Conservation (phyloP, 2,797 vertebrate genomes). For the Chiroxiphia lanceolata region DNA sequence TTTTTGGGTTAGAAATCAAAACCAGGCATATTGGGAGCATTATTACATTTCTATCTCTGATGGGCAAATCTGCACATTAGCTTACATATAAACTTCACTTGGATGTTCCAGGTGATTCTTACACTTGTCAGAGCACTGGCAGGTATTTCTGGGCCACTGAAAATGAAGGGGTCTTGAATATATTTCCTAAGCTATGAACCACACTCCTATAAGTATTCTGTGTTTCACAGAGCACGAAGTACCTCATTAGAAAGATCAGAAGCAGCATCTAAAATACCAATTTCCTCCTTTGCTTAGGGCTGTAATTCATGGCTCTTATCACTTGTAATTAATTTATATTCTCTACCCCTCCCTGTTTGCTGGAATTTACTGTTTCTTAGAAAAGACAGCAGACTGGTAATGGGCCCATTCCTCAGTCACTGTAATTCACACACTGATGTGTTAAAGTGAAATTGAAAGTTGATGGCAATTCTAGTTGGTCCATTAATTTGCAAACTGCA, state of each 20-base stretch:
- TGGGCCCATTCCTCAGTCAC: background rate
- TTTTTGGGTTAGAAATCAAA: background rate
- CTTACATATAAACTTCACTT: background rate
- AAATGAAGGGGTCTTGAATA: background rate
- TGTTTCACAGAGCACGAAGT: background rate
- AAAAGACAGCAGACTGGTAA: background rate
- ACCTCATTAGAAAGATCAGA: constrained; percentile 17
- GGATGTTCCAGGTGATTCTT: background rate
- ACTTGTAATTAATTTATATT: background rate
- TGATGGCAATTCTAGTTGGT: background rate
- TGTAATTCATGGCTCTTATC: constrained; percentile 14
- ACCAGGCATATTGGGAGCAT: background rate
- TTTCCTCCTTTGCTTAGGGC: constrained; percentile 10
- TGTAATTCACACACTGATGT: background rate
- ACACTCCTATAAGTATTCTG: background rate
- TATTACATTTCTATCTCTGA: background rate
- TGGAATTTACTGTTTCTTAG: background rate
- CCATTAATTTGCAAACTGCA: background rate
- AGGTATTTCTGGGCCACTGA: background rate
- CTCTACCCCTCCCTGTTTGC: background rate
- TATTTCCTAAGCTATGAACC: background rate
- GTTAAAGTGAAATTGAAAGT: background rate
- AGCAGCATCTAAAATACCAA: background rate
- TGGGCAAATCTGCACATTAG: background rate
- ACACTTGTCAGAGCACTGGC: background rate